Percentiles rank a stretch among this genome's conserved stretches.
phyloP scores from a whole-genome alignment of 2,797 vertebrate genomes.

The Argyrosomus regius region DNA sequence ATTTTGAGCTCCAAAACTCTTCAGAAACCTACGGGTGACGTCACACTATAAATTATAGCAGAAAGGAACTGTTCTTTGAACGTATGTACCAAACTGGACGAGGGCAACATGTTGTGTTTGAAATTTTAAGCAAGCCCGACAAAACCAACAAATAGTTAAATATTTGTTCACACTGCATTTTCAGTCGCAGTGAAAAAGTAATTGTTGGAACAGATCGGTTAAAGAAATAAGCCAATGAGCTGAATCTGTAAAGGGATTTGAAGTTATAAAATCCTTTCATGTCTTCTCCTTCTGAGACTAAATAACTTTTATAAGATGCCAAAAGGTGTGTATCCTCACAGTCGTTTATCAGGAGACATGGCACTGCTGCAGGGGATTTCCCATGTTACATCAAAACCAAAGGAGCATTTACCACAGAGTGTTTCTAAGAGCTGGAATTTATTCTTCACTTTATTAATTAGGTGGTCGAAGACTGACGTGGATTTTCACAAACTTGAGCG shows the following conservation, averaged over 20 bases:
- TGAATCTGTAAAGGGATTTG: background rate
- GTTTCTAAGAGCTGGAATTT: slow-evolving; percentile 14
- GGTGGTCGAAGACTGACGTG: background rate
- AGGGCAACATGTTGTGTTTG: background rate
- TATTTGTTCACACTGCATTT: background rate
- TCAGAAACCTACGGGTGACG: too few species aligned
- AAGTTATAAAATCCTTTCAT: slow-evolving; percentile 11
- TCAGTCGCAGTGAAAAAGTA: background rate
- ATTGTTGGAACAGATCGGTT: background rate
- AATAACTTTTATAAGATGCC: slow-evolving; percentile 27
- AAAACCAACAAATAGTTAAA: background rate
- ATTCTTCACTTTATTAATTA: slow-evolving; percentile 40
- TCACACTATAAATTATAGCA: background rate
- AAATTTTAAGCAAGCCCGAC: background rate
- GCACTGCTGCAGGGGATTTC: slow-evolving; percentile 55
- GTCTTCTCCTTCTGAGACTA: background rate
- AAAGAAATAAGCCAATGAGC: background rate
- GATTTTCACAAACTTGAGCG: background rate
- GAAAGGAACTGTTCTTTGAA: background rate
- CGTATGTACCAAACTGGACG: background rate
- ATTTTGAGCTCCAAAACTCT: too few species aligned
- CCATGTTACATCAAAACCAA: slow-evolving; percentile 37
- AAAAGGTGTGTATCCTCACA: slow-evolving; percentile 51
- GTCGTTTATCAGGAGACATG: slow-evolving; percentile 42
- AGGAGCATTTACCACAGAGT: slow-evolving; percentile 4